Percentiles rank a stretch among this genome's conserved stretches.
These are phyloP conservation scores for Pterocles gutturalis DNA, from an alignment of 2,113 vertebrate species.

Conservation along the genomic window DNA sequence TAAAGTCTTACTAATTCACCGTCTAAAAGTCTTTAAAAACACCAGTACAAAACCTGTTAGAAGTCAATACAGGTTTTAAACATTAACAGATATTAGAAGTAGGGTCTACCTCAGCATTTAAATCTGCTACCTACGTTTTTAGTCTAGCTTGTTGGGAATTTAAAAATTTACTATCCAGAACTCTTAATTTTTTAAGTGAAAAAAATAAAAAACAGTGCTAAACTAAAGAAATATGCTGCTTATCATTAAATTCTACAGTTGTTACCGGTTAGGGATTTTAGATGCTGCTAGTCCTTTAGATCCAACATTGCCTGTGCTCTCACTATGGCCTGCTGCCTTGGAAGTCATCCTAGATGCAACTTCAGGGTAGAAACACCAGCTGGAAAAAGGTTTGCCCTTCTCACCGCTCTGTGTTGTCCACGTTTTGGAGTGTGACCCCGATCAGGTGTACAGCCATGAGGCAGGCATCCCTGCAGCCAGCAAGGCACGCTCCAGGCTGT, in stretches of 20 bases:
- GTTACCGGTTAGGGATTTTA: background rate
- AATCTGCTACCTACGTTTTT: background rate
- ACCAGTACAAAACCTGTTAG: background rate
- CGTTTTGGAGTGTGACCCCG: accelerated
- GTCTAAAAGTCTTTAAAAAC: background rate
- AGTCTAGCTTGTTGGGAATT: background rate
- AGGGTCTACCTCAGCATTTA: background rate
- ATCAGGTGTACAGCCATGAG: accelerated
- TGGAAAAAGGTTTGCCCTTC: background rate
- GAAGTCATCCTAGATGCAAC: background rate
- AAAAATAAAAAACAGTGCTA: background rate
- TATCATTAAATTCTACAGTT: background rate
- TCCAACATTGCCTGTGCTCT: background rate
- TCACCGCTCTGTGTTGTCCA: background rate
- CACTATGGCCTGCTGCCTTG: background rate
- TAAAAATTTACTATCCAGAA: background rate
- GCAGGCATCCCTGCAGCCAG: background rate
- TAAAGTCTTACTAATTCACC: background rate
- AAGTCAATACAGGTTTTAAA: background rate
- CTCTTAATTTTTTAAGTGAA: background rate
- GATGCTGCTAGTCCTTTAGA: background rate
- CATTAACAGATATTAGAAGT: background rate
- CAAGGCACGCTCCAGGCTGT: background rate
- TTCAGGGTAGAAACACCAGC: background rate
- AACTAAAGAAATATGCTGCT: background rate